A percentile compares a stretch with the other conserved stretches of the same genome.
Evolutionary conservation across 2,797 vertebrate genomes (phyloP).

Genomic region (Tokudaia muenninki): DNA sequence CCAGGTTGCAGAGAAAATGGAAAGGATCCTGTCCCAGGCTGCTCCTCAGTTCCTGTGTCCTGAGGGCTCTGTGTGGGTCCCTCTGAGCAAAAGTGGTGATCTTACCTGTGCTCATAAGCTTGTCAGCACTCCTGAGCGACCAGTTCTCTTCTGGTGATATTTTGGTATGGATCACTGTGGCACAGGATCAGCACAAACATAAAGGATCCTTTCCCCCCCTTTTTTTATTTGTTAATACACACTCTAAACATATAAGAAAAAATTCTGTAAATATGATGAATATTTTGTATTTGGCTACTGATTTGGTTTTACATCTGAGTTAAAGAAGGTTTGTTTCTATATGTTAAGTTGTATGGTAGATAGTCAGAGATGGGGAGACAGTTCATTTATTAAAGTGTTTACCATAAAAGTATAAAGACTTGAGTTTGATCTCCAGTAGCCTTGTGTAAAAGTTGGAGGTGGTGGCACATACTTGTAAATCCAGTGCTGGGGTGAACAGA

Average conservation of each 20-base stretch:
- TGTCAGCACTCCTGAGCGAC: too few relatives aligned
- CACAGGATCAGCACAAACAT: too few relatives aligned
- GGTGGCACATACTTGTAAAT: background rate
- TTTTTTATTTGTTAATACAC: background rate
- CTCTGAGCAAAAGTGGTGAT: too few relatives aligned
- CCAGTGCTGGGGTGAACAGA: background rate
- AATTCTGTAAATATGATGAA: background rate
- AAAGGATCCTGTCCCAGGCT: too few relatives aligned
- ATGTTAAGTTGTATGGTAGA: constrained; percentile 33
- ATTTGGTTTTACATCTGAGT: constrained; percentile 49
- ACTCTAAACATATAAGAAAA: background rate
- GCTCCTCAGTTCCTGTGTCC: too few relatives aligned
- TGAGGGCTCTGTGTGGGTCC: too few relatives aligned
- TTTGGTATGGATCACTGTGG: too few relatives aligned
- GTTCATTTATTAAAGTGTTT: background rate
- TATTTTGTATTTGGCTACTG: constrained; percentile 32
- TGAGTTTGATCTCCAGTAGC: too few relatives aligned
- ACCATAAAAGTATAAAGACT: background rate
- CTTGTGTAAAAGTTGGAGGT: background rate
- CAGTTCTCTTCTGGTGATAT: too few relatives aligned
- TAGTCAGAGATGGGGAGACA: background rate
- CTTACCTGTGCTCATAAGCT: too few relatives aligned
- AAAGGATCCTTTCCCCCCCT: background rate
- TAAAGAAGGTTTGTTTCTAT: constrained; percentile 42
- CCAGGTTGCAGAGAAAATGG: too few relatives aligned